Evolutionary conservation across 2,113 vertebrate genomes (phyloP), one percentile per base, ranked within the genome.

Genomic region (Nothobranchius furzeri): DNA sequence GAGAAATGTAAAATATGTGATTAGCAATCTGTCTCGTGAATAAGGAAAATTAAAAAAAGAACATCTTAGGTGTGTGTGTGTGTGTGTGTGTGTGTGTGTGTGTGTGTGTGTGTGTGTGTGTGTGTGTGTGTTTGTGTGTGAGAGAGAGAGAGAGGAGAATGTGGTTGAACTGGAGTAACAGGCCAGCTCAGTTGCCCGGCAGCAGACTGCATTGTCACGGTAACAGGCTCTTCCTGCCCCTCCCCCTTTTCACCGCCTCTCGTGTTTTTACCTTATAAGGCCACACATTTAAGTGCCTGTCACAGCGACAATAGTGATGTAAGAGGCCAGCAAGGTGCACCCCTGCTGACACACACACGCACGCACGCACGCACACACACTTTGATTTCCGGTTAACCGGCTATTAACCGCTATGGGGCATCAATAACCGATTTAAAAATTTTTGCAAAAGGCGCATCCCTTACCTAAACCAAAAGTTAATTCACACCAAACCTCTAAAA

Each of bases 221-320:
- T 84, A 88, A 88, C 86, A 78, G 64, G 72, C 90, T 87, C 84
- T 88, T 86, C 87, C 87, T 88, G 85, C 76, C 77, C 81, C 87
- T 75, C 79, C 86, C 65, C 62, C 70, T 64, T 48, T 50, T 52
- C 37, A 75, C 71, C 62, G 62, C 75, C 63, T 70, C 7, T 60
- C 70, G 4, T 15, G 37, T 71, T 88, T 89, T 90, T 86, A 83
- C 91, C 91, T 88, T 91, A 92, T 90, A 92, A 92, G 91, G 91
- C 69, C 87, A 88, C 47, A 9, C 64, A 76, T 63, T 84, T 76
- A 77, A 87, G 71, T 69, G 86, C 61, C 68, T 81, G 83, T 90
- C 86, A 78, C 75, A 0, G 79, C 30, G 76, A 91, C 82, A 81
- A 78, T 46, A 14, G 73, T 90, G 90, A 90, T 83, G 88, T 69